phyloP scores from a whole-genome alignment of 2,113 vertebrate species.

The Chaetura pelagica region DNA sequence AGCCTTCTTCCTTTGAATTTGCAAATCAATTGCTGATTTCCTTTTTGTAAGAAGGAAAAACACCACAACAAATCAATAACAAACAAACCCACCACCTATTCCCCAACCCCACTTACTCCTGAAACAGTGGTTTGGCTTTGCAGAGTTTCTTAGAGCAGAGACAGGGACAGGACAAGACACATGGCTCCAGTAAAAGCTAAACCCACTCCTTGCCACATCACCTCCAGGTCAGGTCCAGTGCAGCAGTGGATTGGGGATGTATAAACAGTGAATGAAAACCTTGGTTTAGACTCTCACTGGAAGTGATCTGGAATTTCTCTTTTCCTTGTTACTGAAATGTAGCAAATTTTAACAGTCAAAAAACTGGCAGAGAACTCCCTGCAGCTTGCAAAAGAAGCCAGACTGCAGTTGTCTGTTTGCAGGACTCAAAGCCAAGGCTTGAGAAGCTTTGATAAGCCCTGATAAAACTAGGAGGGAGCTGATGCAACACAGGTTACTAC shows the following conservation, averaged over 20 bases:
- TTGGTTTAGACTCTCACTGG: not conserved
- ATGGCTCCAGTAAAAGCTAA: accelerated
- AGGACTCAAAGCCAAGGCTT: not conserved
- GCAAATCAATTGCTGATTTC: constrained; percentile 58
- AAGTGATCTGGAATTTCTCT: not conserved
- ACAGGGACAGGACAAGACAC: not conserved
- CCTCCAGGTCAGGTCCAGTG: not conserved
- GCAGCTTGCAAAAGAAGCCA: not conserved
- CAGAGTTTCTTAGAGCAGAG: not conserved
- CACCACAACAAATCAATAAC: no score
- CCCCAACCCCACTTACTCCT: not conserved
- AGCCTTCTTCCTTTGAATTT: constrained; percentile 65
- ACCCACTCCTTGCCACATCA: not conserved
- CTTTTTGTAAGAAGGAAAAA: no score
- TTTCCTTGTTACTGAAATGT: not conserved
- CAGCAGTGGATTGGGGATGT: not conserved
- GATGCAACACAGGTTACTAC: not conserved
- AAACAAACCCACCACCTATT: not conserved
- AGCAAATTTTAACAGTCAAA: no score
- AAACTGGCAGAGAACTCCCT: not conserved
- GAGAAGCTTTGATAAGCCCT: not conserved
- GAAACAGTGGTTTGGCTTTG: not conserved
- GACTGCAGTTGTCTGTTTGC: not conserved
- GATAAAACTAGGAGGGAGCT: not conserved
- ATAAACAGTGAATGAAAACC: not conserved